Evolutionary conservation across 2,888 invertebrate species (phyloP), one percentile per base, ranked within the genome.

Genomic region (Coelopa pilipes): DNA sequence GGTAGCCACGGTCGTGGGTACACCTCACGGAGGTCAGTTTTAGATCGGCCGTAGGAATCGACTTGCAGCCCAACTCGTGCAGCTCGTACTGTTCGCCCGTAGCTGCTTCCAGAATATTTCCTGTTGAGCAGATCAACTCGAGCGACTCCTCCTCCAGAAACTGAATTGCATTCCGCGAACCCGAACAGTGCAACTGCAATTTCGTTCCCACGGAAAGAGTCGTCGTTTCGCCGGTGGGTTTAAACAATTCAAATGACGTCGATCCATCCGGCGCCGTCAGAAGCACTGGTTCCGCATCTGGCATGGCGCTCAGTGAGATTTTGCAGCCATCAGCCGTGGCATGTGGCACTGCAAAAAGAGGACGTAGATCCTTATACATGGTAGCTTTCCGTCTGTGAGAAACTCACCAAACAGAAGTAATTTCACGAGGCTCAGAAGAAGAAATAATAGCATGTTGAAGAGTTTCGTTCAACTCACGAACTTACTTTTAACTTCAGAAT

Each of bases 1-100:
- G 76, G 15, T 77, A 60, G 50, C 83, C 83, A 0, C 47, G 65
- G 70, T 79, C 79, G 63, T 79, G 78, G 2, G 82, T 82, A 77
- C 77, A 80, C 68, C 76, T 74, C 21, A 76, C 75, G 7, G 86
- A 83, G 17, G 78, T 78, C 45, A 78, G 47, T 9, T 85, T 76
- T 21, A 77, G 17, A 9, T 82, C 81, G 13, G 81, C 77, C 12
- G 71, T 63, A 11, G 79, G 75, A 46, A 77, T 77, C 17, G 70
- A 69, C 13, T 76, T 74, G 74, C 82, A 78, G 13, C 70, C 60
- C 24, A 78, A 72, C 9, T 74, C 63, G 2, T 13, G 34, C 0
- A 79, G 70, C 0, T 46, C 45, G 5, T 71, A 67, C 3, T 15
- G 1, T n/a, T 72, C 47, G 17, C 75, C 73, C 24, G 71, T 72